A percentile compares a stretch with the other conserved stretches of the same genome.
Evolutionary conservation across 2,113 vertebrate species (phyloP).

Genomic region (Periophthalmus modestus): DNA sequence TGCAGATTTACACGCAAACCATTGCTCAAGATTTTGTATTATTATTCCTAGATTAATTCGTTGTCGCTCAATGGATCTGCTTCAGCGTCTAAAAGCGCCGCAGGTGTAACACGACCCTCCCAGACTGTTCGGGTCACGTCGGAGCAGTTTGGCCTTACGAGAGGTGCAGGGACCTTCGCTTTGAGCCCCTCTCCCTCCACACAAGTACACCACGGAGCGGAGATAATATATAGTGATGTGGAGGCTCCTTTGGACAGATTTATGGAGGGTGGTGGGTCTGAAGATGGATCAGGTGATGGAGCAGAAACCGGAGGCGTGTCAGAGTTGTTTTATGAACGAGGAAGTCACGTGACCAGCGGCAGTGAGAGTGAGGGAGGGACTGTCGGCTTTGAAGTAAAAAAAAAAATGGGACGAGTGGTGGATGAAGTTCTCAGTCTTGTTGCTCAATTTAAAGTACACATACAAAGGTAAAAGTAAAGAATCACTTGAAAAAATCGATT

Average conservation of each 20-base stretch:
- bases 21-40: constrained; percentile 27
- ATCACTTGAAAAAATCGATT: too few species aligned
- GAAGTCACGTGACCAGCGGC: constrained; percentile 24
- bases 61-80: constrained; percentile 21
- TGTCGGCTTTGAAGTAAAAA: background rate
- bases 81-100: constrained; percentile 10
- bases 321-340: constrained; percentile 35
- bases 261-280: constrained; percentile 49
- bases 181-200: background rate
- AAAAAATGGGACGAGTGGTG: background rate
- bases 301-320: constrained; percentile 38
- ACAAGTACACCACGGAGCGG: constrained; percentile 10
- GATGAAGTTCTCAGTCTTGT: too few species aligned
- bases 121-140: constrained; percentile 49
- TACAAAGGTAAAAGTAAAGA: too few species aligned
- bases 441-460: too few species aligned
- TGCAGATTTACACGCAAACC: background rate
- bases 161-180: constrained; percentile 17
- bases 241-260: constrained; percentile 50
- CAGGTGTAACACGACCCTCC: constrained; percentile 49
- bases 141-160: constrained; percentile 32
- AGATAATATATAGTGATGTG: constrained; percentile 42
- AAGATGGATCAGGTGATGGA: constrained; percentile 50
- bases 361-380: background rate
- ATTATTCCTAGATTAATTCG: constrained; percentile 2